These are phyloP conservation scores for Notarius quadriscutis DNA, from an alignment of 2,113 vertebrate genomes.

Conservation along the genomic window DNA sequence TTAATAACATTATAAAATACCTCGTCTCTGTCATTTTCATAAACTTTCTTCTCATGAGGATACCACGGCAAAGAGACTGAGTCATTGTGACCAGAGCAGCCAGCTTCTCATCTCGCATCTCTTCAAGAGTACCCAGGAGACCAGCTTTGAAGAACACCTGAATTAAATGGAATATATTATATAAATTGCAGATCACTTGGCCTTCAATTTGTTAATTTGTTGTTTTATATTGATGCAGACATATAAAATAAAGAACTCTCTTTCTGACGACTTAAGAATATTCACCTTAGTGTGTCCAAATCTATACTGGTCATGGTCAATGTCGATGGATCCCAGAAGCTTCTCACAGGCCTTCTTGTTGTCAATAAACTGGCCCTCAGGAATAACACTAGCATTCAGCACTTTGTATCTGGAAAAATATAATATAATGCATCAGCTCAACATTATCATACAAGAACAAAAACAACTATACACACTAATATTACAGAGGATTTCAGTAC, in stretches of 20 bases:
- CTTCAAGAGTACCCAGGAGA: slow-evolving; percentile 69
- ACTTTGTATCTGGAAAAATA: slow-evolving; percentile 56
- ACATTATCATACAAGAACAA: neutral
- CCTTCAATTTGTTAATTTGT: neutral
- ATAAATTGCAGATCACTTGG: neutral
- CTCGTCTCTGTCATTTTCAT: slow-evolving; percentile 78
- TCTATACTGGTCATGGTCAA: slow-evolving; percentile 57
- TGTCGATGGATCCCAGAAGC: slow-evolving; percentile 56
- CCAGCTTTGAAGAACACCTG: slow-evolving; percentile 90
- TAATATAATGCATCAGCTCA: neutral
- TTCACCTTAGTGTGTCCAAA: slow-evolving; percentile 64
- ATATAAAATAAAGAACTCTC: neutral
- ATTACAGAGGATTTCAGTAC: neutral
- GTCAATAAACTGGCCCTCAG: slow-evolving; percentile 59
- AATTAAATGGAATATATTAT: neutral
- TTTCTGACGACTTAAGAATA: neutral
- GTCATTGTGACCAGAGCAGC: slow-evolving; percentile 81
- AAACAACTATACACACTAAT: neutral
- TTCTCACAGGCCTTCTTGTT: slow-evolving; percentile 59
- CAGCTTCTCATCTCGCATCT: slow-evolving; percentile 72
- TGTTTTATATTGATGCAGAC: neutral
- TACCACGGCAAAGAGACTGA: slow-evolving; percentile 79
- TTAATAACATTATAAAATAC: slow-evolving; percentile 49
- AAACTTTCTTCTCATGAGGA: slow-evolving; percentile 75
- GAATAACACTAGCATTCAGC: slow-evolving; percentile 61